Percentiles rank a stretch among this genome's conserved stretches.
Evolutionary conservation across 92 coral and sea anemone species (phyloP).

Genomic region (Phymanthus crucifer): DNA sequence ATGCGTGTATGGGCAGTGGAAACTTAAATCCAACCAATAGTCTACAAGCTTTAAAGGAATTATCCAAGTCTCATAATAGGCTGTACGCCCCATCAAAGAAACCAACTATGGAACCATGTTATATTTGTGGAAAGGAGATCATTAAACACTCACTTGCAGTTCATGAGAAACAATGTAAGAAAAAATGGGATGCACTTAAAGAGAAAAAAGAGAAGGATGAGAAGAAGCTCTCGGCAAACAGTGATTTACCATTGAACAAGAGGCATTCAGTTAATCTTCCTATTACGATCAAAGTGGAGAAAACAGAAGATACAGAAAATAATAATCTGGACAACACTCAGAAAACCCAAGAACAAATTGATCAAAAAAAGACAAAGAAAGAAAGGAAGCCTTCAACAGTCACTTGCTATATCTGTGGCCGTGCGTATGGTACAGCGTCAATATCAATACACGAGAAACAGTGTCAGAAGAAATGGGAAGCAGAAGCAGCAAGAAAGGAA

Average conservation of each 20-base stretch:
- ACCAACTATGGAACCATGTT: constrained; percentile 81
- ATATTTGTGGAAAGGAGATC: constrained; percentile 91
- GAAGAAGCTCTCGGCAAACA: constrained; percentile 26
- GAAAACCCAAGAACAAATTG: constrained; percentile 7
- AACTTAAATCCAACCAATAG: constrained; percentile 4
- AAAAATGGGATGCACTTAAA: constrained; percentile 80
- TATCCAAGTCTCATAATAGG: constrained; percentile 36
- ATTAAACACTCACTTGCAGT: constrained; percentile 80
- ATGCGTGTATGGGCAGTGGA: constrained; percentile 1
- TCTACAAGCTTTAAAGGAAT: constrained; percentile 48
- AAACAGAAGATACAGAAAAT: constrained; percentile 38
- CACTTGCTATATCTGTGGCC: constrained; percentile 92
- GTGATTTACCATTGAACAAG: constrained; percentile 18
- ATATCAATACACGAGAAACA: constrained; percentile 92
- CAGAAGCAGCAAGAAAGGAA: constrained; percentile 57
- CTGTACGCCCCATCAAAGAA: constrained; percentile 38
- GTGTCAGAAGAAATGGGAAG: constrained; percentile 80
- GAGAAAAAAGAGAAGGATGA: constrained; percentile 48
- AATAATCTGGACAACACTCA: constrained; percentile 33
- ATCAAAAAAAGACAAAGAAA: constrained; percentile 10
- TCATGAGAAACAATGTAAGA: constrained; percentile 94
- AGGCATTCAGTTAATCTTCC: constrained; percentile 58
- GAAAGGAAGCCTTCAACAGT: constrained; percentile 72
- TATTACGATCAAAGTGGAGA: constrained; percentile 65
- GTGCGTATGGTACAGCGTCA: constrained; percentile 92